phyloP scores from a whole-genome alignment of 2,113 vertebrate genomes.

The Dipodomys stephensi region DNA sequence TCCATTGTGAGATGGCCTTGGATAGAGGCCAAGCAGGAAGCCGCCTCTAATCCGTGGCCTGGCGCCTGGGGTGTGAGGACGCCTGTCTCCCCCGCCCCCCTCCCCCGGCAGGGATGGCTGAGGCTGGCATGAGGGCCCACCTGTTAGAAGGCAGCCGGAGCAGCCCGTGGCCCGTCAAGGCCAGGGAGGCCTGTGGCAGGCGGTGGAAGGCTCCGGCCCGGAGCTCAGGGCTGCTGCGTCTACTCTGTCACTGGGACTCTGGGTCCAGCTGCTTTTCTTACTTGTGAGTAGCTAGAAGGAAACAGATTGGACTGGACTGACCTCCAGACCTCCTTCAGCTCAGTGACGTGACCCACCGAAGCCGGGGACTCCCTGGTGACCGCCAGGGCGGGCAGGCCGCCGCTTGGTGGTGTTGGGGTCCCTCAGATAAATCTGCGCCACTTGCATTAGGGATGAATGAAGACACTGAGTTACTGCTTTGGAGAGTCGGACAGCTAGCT shows the following conservation, averaged over 20 bases:
- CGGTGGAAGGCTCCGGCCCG: background rate
- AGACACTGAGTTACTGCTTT: background rate
- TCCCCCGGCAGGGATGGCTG: slow-evolving; percentile 73
- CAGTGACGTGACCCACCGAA: background rate
- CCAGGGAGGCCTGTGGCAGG: background rate
- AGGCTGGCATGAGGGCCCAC: background rate
- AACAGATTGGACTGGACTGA: background rate
- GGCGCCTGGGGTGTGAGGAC: slow-evolving; percentile 67
- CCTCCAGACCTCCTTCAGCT: background rate
- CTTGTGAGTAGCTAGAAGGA: background rate
- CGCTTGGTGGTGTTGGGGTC: background rate
- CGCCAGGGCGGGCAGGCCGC: background rate
- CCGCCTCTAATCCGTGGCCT: slow-evolving; percentile 60
- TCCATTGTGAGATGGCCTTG: slow-evolving; percentile 87
- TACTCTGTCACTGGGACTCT: background rate
- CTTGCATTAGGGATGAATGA: background rate
- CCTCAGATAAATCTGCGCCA: background rate
- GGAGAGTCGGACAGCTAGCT: slow-evolving; percentile 35
- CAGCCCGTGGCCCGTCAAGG: background rate
- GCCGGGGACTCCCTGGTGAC: slow-evolving; percentile 21
- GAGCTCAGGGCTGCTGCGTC: background rate
- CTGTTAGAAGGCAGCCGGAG: background rate
- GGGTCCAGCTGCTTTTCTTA: background rate
- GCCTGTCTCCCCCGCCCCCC: slow-evolving; percentile 46
- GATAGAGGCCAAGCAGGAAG: slow-evolving; percentile 88